Conservation (phyloP, 2,888 invertebrate species). For the Hemithea aestivaria region DNA sequence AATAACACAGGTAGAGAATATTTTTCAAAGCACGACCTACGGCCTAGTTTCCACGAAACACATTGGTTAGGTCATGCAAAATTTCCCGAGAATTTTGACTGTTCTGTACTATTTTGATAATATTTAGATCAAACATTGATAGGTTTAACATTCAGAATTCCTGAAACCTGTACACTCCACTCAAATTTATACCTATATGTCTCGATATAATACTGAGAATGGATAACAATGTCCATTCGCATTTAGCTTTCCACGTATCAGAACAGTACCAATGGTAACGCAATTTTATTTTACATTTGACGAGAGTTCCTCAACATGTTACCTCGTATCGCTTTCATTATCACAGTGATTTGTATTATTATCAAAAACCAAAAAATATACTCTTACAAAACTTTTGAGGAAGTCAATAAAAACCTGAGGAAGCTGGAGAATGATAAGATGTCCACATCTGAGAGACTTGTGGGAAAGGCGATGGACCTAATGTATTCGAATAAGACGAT, state of each 20-base stretch:
- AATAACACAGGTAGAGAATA: too few relatives aligned
- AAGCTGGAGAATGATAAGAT: slow-evolving; percentile 40
- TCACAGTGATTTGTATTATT: slow-evolving; percentile 29
- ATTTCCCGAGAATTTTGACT: too few relatives aligned
- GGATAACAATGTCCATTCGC: too few relatives aligned
- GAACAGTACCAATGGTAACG: neutral
- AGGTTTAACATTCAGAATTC: too few relatives aligned
- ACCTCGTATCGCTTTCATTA: slow-evolving; percentile 26
- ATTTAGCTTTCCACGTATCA: slow-evolving; percentile 1
- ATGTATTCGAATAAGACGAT: slow-evolving; percentile 61
- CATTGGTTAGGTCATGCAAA: too few relatives aligned
- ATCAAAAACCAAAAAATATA: slow-evolving; percentile 32
- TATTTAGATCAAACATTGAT: too few relatives aligned
- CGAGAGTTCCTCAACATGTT: slow-evolving; percentile 33
- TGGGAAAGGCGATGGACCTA: slow-evolving; percentile 63
- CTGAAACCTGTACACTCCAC: too few relatives aligned
- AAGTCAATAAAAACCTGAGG: slow-evolving; percentile 40
- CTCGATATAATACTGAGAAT: too few relatives aligned
- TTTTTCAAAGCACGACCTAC: too few relatives aligned
- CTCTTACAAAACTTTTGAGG: slow-evolving; percentile 46
- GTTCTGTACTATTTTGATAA: too few relatives aligned
- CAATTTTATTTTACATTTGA: slow-evolving; percentile 7
- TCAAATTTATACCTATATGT: too few relatives aligned
- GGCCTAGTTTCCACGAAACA: too few relatives aligned
- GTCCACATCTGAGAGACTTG: slow-evolving; percentile 44